Conservation (phyloP, 2,888 invertebrate genomes). For the Tiliacea citrago region DNA sequence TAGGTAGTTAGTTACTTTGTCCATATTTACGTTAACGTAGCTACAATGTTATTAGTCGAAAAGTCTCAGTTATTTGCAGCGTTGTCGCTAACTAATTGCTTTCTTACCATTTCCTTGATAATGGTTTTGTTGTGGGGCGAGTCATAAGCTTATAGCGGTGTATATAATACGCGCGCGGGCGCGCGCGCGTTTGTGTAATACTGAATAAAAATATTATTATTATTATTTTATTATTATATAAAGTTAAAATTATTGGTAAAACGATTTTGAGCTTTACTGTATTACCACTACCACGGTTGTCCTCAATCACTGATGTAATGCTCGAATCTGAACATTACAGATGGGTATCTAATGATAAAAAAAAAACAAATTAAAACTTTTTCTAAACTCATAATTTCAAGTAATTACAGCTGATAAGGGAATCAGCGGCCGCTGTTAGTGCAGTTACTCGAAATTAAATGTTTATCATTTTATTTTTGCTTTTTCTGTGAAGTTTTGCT, state of each 20-base stretch:
- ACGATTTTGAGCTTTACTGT: no score
- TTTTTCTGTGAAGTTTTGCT: background rate
- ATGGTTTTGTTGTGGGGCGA: slow-evolving; percentile 70
- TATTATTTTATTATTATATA: no score
- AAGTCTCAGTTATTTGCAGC: slow-evolving; percentile 64
- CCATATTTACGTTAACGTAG: slow-evolving; percentile 41
- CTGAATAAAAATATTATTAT: no score
- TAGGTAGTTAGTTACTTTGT: slow-evolving; percentile 26
- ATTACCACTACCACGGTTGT: no score
- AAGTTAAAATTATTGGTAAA: no score
- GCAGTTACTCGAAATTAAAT: no score
- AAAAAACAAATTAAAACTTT: background rate
- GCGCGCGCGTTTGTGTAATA: no score
- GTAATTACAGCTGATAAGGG: background rate
- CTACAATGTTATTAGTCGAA: slow-evolving; percentile 68
- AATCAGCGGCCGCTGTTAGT: background rate
- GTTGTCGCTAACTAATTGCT: slow-evolving; percentile 84
- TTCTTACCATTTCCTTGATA: slow-evolving; percentile 87
- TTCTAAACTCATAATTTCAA: background rate
- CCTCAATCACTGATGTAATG: no score
- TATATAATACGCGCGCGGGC: no score
- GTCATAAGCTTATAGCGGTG: slow-evolving; percentile 34
- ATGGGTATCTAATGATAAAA: background rate
- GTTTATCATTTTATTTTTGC: background rate
- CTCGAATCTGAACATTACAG: background rate